Base-by-base conservation (phyloP, 2,797 vertebrate species). In the Schizothorax lantsangensis region DNA sequence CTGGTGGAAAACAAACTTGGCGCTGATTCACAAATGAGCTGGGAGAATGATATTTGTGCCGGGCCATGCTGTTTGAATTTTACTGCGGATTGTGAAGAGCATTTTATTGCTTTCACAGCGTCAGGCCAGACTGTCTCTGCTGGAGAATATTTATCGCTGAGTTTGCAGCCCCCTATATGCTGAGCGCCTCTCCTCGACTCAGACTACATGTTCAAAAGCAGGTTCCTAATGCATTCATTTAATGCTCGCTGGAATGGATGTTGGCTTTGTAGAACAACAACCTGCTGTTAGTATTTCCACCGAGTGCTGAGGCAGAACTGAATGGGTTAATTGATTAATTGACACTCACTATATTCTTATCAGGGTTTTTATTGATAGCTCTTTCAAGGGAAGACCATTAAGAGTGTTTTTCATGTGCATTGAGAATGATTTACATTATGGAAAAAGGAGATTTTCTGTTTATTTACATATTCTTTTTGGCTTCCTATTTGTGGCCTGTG, bases 21-120 rank as follows among this genome's bases (percentile, higher is more conserved):
- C 86, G 64, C 30, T 57, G 14, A 69, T 84, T 91, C 83, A 83
- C 85, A 86, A 89, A 89, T 91, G 86, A 90, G 86, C 75, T 77
- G 38, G 80, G 87, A 71, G 86, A 83, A 83, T 79, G 88, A 81
- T 86, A 83, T 90, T 82, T 85, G 54, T 52, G 59, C 74, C 33
- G 49, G 36, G 52, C 86, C 66, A 79, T 80, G 88, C 69, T 80
- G 83, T 79, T 83, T 83, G 88, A 71, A 62, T 84, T 84, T 84
- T 80, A 87, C 54, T 77, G 86, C 19, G 8, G 45, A 73, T 85
- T 15, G 17, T 43, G n/a, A 79, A 71, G 79, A 82, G 64, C 75
- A n/a, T 87, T 85, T 85, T 87, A 79, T 83, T 87, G 80, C 80
- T 89, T 84, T 88, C 84, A 57, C 72, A 66, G 75, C 23, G 17